These are phyloP conservation scores for Drosophila dives DNA, from an alignment of 2,888 invertebrate genomes.

Conservation along the genomic window DNA sequence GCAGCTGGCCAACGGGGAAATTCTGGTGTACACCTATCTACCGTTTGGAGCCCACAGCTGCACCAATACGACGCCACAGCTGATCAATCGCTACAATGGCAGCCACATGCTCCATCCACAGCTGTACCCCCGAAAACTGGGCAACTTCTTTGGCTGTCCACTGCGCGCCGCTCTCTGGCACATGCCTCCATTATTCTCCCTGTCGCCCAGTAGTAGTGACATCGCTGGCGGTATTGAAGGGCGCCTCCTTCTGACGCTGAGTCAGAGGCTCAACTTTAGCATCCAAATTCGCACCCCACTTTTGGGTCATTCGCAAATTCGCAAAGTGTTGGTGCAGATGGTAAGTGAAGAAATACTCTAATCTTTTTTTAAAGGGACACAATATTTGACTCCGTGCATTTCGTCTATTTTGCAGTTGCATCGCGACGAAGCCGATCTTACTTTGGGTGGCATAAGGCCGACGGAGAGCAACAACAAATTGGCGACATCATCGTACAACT, in stretches of 20 bases:
- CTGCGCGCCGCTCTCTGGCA: slow-evolving; percentile 56
- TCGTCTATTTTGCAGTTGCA: slow-evolving; percentile 38
- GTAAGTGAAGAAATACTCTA: slow-evolving; percentile 40
- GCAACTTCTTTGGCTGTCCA: slow-evolving; percentile 69
- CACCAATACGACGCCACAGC: slow-evolving; percentile 45
- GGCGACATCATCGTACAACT: slow-evolving; percentile 64
- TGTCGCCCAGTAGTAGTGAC: slow-evolving; percentile 5
- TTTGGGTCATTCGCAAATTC: slow-evolving; percentile 13
- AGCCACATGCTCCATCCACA: slow-evolving; percentile 36
- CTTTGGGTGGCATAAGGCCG: slow-evolving; percentile 67
- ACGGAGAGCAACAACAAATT: slow-evolving; percentile 34
- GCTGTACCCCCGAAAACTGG: slow-evolving; percentile 69
- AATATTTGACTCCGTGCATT: not conserved
- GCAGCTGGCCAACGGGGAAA: slow-evolving; percentile 68
- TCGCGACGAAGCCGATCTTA: slow-evolving; percentile 48
- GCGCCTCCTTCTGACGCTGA: slow-evolving; percentile 56
- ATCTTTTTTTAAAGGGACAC: not conserved
- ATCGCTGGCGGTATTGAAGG: slow-evolving; percentile 67
- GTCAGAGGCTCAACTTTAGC: slow-evolving; percentile 63
- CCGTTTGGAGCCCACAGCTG: slow-evolving; percentile 65
- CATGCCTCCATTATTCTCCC: slow-evolving; percentile 56
- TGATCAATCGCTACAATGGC: slow-evolving; percentile 66
- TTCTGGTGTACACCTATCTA: slow-evolving; percentile 74
- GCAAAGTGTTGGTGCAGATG: slow-evolving; percentile 54
- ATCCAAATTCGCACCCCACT: slow-evolving; percentile 29